Base-by-base conservation (phyloP, 2,888 invertebrate genomes). In the Lithophane semibrunnea region DNA sequence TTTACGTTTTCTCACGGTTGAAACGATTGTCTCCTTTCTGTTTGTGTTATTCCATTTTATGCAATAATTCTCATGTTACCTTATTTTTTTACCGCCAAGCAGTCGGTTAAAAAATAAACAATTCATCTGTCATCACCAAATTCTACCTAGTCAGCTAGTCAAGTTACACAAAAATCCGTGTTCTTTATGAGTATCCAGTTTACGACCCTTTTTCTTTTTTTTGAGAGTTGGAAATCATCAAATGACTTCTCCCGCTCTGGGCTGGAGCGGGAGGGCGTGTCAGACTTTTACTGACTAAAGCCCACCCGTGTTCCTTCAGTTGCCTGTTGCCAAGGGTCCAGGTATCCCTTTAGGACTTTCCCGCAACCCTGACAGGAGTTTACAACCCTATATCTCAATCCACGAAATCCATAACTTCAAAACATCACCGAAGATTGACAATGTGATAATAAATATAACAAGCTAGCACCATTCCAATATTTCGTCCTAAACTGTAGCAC, bases 21-120 rank as follows among this genome's bases (percentile, higher is more conserved):
- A 80, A 81, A 75, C 79, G 83, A 86, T 87, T 83, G 79, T 81
- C 78, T 84, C 73, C 61, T 68, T 73, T 81, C 73, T 81, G 81
- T 86, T 83, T 86, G 75, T 83, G 67, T 84, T 87, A 80, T 82
- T 77, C 66, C 63, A 58, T 80, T 86, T 85, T 75, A 60, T 76
- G 65, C 77, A 81, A 80, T 87, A 86, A 79, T 85, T 73, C 68
- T 71, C 67, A 74, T 75, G 80, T 86, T 78, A 79, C 77, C 72
- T 80, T 86, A 73, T 86, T 84, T 79, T 79, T 78, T 47, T 2
- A 13, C 47, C 47, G 47, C 37, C 5, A 37, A 37, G 4, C 37
- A 37, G 37, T 37, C 37, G 5, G 37, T 37, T 5, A 37, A 37
- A 5, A 37, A 37, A 37, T 37, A 37, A 37, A 4, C 0, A 37